Base-by-base conservation (phyloP, 2,888 invertebrate genomes). In the Tetranychus truncatus region DNA sequence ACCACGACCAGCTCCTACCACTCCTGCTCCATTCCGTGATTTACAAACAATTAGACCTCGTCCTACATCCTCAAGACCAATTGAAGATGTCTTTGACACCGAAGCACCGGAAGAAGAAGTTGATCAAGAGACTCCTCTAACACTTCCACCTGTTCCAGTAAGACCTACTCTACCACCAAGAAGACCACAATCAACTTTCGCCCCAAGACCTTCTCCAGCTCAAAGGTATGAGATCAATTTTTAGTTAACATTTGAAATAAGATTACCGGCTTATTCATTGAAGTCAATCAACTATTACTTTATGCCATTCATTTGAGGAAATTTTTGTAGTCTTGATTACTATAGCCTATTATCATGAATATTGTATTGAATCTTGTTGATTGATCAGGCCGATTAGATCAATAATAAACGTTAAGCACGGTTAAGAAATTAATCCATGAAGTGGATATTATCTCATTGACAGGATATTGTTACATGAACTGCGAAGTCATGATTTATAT, bases 101-200 rank as follows among this genome's bases (percentile, higher is more conserved):
- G 55, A 55, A 15, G 55, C 9, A 15, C 55, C 55, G 15, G 55
- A 55, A 55, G 55, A 55, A 15, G 55, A 15, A 18, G 21, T 11
- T 20, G 69, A 69, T 11, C 21, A 69, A 69, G 67, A 69, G 2
- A 21, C 18, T 20, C 34, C 69, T 20, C 7, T 21, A 18, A 21
- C 69, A 20, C 8, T 21, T 21, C 20, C 20, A 20, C 21, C 20
- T 20, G 20, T 21, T 4, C 67, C 67, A 69, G 8, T 5, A 18
- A 69, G 34, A 11, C 34, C 20, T 20, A 69, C 69, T 69, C 5
- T 55, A 55, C 55, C 55, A 55, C 75, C 76, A 46, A 44, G 76
- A n/a, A 76, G 74, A 18, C 69, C 75, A 15, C 77, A 77, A 34
- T 76, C 77, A 7, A 66, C 66, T 15, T 66, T 71, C 6, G 18